Evolutionary conservation across 2,797 vertebrate genomes (phyloP), one percentile per base, ranked within the genome.

Genomic region (Astyanax mexicanus): DNA sequence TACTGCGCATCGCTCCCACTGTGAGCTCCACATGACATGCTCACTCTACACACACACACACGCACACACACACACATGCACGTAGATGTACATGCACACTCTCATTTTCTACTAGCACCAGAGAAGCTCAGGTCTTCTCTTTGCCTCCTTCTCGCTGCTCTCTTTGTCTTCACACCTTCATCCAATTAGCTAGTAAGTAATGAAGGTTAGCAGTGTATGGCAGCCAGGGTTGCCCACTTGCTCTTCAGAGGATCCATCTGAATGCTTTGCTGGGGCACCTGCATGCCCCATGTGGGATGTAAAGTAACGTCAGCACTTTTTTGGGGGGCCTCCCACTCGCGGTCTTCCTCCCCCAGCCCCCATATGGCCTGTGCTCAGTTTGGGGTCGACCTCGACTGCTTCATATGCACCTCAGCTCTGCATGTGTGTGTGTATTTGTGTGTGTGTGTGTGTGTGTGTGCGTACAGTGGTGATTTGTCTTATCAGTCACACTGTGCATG

Each of bases 341-440:
- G 27, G 8, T 67, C 54, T 15, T 27, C 40, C 45, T 54, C 64
- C 67, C 29, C 44, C 44, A 51, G 35, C 44, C 40, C 13, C 29
- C 64, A 75, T 61, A 57, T 54, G 35, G 87, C 83, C 85, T 42
- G 47, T 78, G 79, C 85, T 80, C 87, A 83, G 84, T 88, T 88
- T 88, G 84, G 89, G 86, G 84, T 90, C 86, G 86, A 91, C 80
- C 70, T 84, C 17, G 71, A 82, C 84, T 83, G 82, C 77, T 86
- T n/a, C 51, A 27, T 27, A 25, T 45, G 40, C n/a, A 27, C 79
- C 52, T 1, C 52, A 73, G 84, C 86, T 86, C 80, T 84, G 68
- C 29, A 9, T 44, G 37, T 45, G 57, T 77, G 51, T n/a, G 69
- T 19, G 32, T 42, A 38, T 47, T 54, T 76, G 71, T 71, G 86